Evolutionary conservation across 2,797 vertebrate genomes (phyloP), one percentile per base, ranked within the genome.

Genomic region (Sparus aurata): DNA sequence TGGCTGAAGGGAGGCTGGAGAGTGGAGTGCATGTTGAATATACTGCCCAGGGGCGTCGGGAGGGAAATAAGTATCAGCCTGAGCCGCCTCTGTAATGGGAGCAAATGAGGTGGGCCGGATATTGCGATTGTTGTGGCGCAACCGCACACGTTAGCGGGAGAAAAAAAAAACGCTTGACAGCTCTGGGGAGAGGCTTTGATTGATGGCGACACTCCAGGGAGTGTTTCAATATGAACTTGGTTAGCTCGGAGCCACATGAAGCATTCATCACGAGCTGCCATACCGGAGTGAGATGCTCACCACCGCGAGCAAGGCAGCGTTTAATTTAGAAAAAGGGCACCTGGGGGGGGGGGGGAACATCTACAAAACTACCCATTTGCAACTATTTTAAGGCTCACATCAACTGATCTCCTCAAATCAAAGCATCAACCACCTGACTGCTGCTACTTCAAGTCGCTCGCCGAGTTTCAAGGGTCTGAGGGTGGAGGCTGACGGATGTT

Each of bases 151-250:
- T 82, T 63, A 78, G 79, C 69, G 49, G 83, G 43, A 76, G 75
- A 80, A 25, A 25, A 25, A 70, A 74, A 83, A 80, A 76, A 64
- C 15, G 9, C 80, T 64, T 77, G 85, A 90, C 87, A 91, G 88
- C 83, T 87, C 72, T 83, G 71, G 82, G 73, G 87, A 90, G 88
- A 90, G 82, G 83, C 65, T 89, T 69, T 92, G 91, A 94, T 92
- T 90, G 93, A 93, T 93, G 87, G 87, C 61, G 49, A 73, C 22
- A 83, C 91, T 90, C 84, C 76, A 11, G 90, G 91, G 91, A 91
- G 80, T 86, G 86, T 89, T 91, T 90, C 87, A 83, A 60, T 87
- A 87, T 88, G 91, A 91, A 92, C 88, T 91, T 85, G 83, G 86
- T 92, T 92, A 91, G 92, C 81, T 91, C 64, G 1, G 72, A 89